phyloP scores from a whole-genome alignment of 1,140 invertebrate species.

The Amyelois transitella region DNA sequence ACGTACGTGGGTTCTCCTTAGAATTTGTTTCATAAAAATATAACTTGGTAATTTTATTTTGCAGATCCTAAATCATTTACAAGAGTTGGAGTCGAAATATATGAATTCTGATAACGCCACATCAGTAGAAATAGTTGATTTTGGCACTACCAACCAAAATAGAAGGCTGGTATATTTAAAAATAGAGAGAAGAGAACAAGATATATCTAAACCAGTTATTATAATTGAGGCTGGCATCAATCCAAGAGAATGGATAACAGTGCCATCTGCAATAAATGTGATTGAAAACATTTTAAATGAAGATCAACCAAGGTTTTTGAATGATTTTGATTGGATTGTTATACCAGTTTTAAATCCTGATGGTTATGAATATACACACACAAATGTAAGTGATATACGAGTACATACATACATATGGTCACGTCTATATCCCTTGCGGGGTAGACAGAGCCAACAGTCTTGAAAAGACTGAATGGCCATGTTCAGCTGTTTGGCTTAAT shows the following conservation, averaged over 20 bases:
- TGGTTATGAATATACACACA: constrained; percentile 84
- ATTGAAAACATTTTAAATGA: constrained; percentile 66
- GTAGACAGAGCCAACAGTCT: no score
- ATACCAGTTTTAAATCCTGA: constrained; percentile 85
- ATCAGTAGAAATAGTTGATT: constrained; percentile 31
- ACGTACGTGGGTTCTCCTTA: neutral
- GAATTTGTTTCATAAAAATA: neutral
- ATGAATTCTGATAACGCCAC: constrained; percentile 21
- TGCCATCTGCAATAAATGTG: constrained; percentile 71
- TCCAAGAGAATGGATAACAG: constrained; percentile 78
- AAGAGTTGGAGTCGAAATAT: constrained; percentile 21
- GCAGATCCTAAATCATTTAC: constrained; percentile 44
- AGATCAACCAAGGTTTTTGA: constrained; percentile 53
- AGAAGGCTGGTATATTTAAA: constrained; percentile 43
- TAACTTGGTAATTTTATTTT: constrained; percentile 12
- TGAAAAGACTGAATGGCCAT: no score
- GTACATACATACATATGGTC: no score
- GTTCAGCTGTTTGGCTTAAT: no score
- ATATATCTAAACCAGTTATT: constrained; percentile 32
- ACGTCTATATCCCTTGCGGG: no score
- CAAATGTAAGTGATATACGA: constrained; percentile 68
- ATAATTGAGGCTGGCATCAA: constrained; percentile 74
- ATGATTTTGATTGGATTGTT: constrained; percentile 81
- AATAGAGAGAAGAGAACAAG: constrained; percentile 20
- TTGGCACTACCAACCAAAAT: constrained; percentile 35